phyloP scores from a whole-genome alignment of 2,113 vertebrate species.

The Tor tambroides region DNA sequence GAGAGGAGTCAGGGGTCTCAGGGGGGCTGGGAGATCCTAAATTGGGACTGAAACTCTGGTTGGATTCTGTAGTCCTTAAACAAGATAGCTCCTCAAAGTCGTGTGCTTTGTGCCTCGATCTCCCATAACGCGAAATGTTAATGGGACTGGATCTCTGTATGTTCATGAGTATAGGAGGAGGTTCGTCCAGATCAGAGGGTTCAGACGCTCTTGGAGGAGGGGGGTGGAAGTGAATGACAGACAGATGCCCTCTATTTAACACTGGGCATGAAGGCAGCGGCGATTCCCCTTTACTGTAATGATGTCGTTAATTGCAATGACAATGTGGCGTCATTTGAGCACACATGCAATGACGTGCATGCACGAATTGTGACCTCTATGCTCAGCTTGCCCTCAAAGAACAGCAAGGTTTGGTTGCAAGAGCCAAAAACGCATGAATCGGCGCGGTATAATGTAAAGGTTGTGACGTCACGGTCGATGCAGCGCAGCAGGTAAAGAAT shows the following conservation, averaged over 20 bases:
- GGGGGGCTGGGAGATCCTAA: constrained; percentile 97
- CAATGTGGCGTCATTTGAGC: neutral
- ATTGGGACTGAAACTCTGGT: constrained; percentile 97
- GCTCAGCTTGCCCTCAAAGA: neutral
- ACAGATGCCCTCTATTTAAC: constrained; percentile 30
- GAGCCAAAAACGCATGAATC: neutral
- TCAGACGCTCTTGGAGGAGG: constrained; percentile 36
- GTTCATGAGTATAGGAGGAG: constrained; percentile 94
- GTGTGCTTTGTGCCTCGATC: constrained; percentile 97
- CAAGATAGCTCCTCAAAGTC: constrained; percentile 96
- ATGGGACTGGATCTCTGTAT: constrained; percentile 99
- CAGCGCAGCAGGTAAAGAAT: constrained; percentile 14
- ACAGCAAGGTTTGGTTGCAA: neutral
- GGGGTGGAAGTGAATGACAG: constrained; percentile 14
- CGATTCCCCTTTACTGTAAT: constrained; percentile 31
- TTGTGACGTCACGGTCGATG: constrained; percentile 24
- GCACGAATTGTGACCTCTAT: constrained; percentile 36
- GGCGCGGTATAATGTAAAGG: neutral
- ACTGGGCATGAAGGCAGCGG: constrained; percentile 29
- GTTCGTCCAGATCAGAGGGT: constrained; percentile 65
- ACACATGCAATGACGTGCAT: constrained; percentile 2
- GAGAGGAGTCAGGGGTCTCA: constrained; percentile 97
- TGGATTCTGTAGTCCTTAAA: constrained; percentile 89
- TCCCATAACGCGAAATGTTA: constrained; percentile 97
- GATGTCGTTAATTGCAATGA: constrained; percentile 23